These are phyloP conservation scores for Leucoma salicis DNA, from an alignment of 2,888 invertebrate species.

Conservation along the genomic window DNA sequence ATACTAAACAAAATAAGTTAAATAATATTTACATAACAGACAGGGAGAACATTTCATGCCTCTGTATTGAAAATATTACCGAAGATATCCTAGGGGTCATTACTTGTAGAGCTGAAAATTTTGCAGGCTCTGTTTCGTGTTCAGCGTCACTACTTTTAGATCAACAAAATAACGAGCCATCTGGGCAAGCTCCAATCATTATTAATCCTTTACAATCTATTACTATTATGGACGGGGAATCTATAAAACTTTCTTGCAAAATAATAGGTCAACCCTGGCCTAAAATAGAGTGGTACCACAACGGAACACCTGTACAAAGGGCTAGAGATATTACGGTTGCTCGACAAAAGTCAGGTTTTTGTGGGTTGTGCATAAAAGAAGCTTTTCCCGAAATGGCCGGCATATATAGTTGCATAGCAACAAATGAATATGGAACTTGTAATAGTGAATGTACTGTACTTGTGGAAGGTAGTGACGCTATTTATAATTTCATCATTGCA, in stretches of 20 bases:
- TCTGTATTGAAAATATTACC: slow-evolving; percentile 88
- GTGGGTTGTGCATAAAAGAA: slow-evolving; percentile 91
- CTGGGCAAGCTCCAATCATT: slow-evolving; percentile 86
- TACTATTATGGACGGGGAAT: slow-evolving; percentile 95
- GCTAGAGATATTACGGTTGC: slow-evolving; percentile 89
- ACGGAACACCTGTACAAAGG: slow-evolving; percentile 86
- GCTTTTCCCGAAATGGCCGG: slow-evolving; percentile 96
- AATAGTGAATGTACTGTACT: slow-evolving; percentile 88
- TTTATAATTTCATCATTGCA: slow-evolving; percentile 49
- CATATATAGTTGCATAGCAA: slow-evolving; percentile 90
- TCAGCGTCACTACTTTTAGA: slow-evolving; percentile 86
- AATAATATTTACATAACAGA: slow-evolving; percentile 87
- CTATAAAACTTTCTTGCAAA: slow-evolving; percentile 87
- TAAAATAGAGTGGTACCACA: slow-evolving; percentile 90
- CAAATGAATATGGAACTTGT: slow-evolving; percentile 91
- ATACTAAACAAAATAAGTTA: slow-evolving; percentile 80
- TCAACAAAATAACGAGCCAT: slow-evolving; percentile 71
- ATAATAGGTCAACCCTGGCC: slow-evolving; percentile 91
- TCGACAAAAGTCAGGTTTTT: slow-evolving; percentile 89
- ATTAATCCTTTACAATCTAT: slow-evolving; percentile 86
- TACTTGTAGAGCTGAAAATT: slow-evolving; percentile 95
- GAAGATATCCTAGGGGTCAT: slow-evolving; percentile 88
- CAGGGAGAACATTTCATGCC: slow-evolving; percentile 89
- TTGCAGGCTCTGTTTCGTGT: slow-evolving; percentile 93
- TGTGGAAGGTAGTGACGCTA: slow-evolving; percentile 88